phyloP scores from a whole-genome alignment of 2,113 vertebrate species.

The Meleagris gallopavo region DNA sequence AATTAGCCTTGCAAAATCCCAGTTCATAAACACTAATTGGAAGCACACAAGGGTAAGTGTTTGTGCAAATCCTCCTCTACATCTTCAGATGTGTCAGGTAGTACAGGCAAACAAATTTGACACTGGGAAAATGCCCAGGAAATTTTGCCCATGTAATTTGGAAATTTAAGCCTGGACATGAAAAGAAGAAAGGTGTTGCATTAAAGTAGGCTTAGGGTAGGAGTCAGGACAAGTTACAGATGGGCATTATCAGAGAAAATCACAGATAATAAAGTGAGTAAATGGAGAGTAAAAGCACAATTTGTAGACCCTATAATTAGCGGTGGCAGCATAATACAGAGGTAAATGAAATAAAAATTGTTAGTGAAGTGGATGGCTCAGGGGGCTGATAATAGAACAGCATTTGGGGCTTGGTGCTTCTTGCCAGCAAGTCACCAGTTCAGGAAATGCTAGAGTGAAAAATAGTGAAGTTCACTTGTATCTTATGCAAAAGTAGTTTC shows the following conservation, averaged over 20 bases:
- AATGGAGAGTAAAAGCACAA: not conserved
- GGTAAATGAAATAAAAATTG: slow-evolving; percentile 32
- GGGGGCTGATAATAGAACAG: not conserved
- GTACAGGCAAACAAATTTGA: not conserved
- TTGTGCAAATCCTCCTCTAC: not conserved
- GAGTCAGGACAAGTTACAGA: not conserved
- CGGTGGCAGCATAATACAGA: not conserved
- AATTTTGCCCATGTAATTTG: not conserved
- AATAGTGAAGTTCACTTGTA: not conserved
- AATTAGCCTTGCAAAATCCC: slow-evolving; percentile 28
- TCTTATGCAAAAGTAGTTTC: not conserved
- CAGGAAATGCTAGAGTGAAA: not conserved
- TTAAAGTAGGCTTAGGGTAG: not conserved
- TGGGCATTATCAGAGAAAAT: not conserved
- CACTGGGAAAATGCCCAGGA: not conserved
- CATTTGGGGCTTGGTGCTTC: not conserved
- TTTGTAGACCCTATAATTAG: slow-evolving; percentile 38
- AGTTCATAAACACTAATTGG: not conserved
- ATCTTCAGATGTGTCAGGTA: not conserved
- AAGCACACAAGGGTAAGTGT: not conserved
- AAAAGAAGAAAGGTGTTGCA: not conserved
- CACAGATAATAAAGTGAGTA: not conserved
- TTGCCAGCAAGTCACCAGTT: not conserved
- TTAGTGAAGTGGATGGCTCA: not conserved
- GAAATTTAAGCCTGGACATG: not conserved